Conservation (phyloP, 2,888 invertebrate genomes). For the Argyresthia albistria region DNA sequence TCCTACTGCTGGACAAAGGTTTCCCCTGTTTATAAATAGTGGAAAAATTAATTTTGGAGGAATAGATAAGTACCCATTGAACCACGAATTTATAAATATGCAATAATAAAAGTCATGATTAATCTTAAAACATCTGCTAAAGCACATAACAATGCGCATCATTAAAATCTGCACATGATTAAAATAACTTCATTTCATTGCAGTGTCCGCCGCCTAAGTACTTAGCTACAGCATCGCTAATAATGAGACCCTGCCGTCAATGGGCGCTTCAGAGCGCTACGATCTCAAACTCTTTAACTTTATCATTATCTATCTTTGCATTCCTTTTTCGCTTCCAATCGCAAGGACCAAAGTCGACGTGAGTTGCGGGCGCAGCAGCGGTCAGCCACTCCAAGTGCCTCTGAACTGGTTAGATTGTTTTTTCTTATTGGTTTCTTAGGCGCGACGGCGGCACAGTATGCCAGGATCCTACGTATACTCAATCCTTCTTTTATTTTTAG, state of each 20-base stretch:
- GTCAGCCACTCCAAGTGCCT: slow-evolving; percentile 37
- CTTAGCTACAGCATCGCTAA: slow-evolving; percentile 27
- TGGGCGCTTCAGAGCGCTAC: slow-evolving; percentile 23
- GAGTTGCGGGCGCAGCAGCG: slow-evolving; percentile 19
- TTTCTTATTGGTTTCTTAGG: slow-evolving; percentile 43
- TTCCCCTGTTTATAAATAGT: too few relatives aligned
- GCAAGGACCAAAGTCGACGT: slow-evolving; percentile 27
- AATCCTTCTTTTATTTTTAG: slow-evolving; percentile 62
- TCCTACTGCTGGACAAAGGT: too few relatives aligned
- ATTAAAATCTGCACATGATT: too few relatives aligned
- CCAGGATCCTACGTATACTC: slow-evolving; percentile 44
- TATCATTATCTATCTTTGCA: slow-evolving; percentile 17
- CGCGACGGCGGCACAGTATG: slow-evolving; percentile 31
- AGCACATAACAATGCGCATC: too few relatives aligned
- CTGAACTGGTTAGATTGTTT: slow-evolving; percentile 49
- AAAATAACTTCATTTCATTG: too few relatives aligned
- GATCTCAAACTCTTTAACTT: slow-evolving; percentile 24
- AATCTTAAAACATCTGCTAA: too few relatives aligned
- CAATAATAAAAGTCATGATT: too few relatives aligned
- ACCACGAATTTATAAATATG: too few relatives aligned
- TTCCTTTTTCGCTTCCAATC: slow-evolving; percentile 33
- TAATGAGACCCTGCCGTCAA: slow-evolving; percentile 44
- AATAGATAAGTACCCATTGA: too few relatives aligned
- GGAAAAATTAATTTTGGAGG: too few relatives aligned
- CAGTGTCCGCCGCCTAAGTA: not conserved